These are phyloP conservation scores for Elysia chlorotica DNA, from an alignment of 1,140 invertebrate species.

Conservation along the genomic window DNA sequence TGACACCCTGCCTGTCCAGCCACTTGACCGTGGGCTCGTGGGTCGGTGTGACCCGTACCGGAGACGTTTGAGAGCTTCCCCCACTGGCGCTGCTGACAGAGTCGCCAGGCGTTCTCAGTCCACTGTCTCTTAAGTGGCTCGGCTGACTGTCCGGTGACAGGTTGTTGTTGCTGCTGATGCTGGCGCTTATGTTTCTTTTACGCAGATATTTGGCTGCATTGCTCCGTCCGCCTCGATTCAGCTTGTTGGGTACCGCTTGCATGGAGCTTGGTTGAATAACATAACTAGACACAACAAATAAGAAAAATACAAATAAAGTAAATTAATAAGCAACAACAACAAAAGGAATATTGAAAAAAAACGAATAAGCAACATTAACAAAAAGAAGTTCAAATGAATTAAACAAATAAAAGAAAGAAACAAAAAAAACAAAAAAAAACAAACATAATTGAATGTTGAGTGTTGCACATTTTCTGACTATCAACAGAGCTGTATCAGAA, in stretches of 20 bases:
- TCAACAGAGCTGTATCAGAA: too few relatives aligned
- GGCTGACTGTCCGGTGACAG: neutral
- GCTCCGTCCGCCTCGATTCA: constrained; percentile 10
- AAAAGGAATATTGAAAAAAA: neutral
- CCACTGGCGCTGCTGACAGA: neutral
- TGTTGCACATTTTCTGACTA: too few relatives aligned
- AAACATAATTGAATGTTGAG: constrained; percentile 12
- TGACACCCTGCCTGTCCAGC: neutral
- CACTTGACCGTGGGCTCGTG: neutral
- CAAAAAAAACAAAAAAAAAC: too few relatives aligned
- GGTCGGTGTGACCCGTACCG: neutral
- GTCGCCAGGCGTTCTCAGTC: neutral
- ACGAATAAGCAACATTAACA: too few relatives aligned
- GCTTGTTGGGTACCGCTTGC: constrained; percentile 46
- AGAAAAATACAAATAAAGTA: neutral
- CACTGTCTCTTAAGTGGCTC: neutral
- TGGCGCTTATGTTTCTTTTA: constrained; percentile 8
- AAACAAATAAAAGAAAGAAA: neutral
- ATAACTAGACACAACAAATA: constrained; percentile 34
- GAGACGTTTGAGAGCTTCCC: neutral
- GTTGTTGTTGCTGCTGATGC: neutral
- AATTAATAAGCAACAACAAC: neutral
- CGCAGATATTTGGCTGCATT: neutral
- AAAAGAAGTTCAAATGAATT: neutral
- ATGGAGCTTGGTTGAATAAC: constrained; percentile 53